These are phyloP conservation scores for Polypterus bichir DNA, from an alignment of 2,113 vertebrate species.

Conservation along the genomic window DNA sequence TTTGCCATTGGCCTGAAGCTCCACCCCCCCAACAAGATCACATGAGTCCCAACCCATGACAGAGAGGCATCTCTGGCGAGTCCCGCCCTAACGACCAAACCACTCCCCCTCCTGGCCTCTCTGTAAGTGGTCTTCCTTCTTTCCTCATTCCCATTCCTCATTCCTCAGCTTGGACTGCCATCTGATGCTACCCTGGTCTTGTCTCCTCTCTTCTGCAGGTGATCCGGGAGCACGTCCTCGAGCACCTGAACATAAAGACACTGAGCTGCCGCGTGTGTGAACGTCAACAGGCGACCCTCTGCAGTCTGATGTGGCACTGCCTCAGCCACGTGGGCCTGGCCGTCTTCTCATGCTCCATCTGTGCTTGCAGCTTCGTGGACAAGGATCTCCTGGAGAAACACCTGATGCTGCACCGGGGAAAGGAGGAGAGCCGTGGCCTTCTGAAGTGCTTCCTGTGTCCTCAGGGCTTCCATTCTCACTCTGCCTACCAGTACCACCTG, in stretches of 20 bases:
- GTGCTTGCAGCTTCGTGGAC: constrained; percentile 76
- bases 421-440: constrained; percentile 44
- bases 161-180: no score
- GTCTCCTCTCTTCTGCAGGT: constrained; percentile 40
- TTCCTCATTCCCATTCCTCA: no score
- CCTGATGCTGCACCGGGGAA: constrained; percentile 60
- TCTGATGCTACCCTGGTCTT: no score
- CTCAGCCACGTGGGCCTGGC: constrained; percentile 72
- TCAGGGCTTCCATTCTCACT: constrained; percentile 59
- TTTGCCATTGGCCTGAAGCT: no score
- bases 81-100: no score
- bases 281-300: constrained; percentile 65
- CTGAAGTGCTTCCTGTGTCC: constrained; percentile 56
- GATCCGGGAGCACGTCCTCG: constrained; percentile 68
- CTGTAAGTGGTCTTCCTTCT: no score
- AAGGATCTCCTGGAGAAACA: constrained; percentile 75
- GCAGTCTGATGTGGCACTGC: constrained; percentile 82
- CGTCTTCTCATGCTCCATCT: constrained; percentile 77
- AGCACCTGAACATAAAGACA: constrained; percentile 68
- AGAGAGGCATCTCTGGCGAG: no score
- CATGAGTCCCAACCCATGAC: no score
- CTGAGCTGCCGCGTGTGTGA: constrained; percentile 72
- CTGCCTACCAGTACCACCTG: constrained; percentile 73
- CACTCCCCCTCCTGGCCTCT: no score
- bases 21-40: no score